Evolutionary conservation across 2,113 vertebrate genomes (phyloP), one percentile per base, ranked within the genome.

Genomic region (Syngnathus typhle): DNA sequence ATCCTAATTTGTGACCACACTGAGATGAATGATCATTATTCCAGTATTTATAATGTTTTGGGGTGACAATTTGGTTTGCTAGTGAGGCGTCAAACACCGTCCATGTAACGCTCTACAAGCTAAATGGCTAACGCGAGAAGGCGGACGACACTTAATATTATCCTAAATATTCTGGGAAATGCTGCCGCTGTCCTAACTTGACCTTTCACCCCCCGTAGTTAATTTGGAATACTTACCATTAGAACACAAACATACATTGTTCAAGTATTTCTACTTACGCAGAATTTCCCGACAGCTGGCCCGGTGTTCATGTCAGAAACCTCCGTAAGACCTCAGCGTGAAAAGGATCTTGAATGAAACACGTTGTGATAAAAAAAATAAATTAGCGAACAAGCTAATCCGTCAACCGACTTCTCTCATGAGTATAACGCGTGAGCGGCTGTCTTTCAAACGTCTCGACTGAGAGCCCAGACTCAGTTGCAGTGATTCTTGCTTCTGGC

Each of bases 251-350:
- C 19, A 64, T 5, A 46, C 19, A 32, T 65, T 2, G 65, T 66
- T 7, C 11, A 15, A 44, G 39, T 9, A 41, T 12, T 44, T 58
- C 70, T 71, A 87, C 87, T 88, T 46, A 89, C 88, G 38, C 3
- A 59, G 71, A 84, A 44, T 75, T 80, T 82, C 27, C 81, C 74
- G 81, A 83, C 13, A 83, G 68, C 64, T 74, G 81, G 74, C 72
- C n/a, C 84, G 73, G 86, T 84, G 85, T 81, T 88, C 88, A 89
- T 89, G 79, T 84, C 84, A 73, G 81, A 78, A 88, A 83, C 77
- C 76, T 86, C 82, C 13, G 21, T 15, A 19, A 62, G n/a, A 43
- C 39, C 36, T 23, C 39, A 43, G 39, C 12, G 11, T 11, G 15
- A 44, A 27, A 62, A 43, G 23, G 23, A 6, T 62, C n/a, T 21